Evolutionary conservation across 2,888 invertebrate genomes (phyloP).

Genomic region (Melanotus villosus): DNA sequence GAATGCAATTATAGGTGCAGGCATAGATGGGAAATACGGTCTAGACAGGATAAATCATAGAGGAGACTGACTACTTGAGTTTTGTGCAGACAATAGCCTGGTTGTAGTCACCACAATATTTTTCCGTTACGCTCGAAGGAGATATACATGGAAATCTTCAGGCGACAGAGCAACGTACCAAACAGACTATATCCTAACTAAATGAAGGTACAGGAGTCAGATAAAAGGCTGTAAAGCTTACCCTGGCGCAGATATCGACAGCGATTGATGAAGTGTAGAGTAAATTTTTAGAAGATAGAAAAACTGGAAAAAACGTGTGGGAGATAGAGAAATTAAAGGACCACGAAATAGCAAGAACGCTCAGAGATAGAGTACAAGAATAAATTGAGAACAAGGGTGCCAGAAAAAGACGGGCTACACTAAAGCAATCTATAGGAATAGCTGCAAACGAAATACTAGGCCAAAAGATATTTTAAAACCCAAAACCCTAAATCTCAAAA

Average conservation of each 20-base stretch:
- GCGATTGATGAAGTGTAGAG: slow-evolving; percentile 10
- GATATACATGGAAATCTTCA: slow-evolving; percentile 31
- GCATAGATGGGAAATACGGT: slow-evolving; percentile 12
- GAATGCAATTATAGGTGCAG: slow-evolving; percentile 5
- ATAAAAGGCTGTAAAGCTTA: slow-evolving; percentile 23
- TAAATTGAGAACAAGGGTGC: not conserved
- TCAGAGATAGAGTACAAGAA: not conserved
- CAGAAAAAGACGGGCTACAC: not conserved
- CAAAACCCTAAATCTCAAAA: not conserved
- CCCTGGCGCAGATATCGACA: slow-evolving; percentile 17
- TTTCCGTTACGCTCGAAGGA: slow-evolving; percentile 11
- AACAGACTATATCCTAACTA: slow-evolving; percentile 29
- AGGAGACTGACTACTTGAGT: slow-evolving; percentile 9
- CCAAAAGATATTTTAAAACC: not conserved
- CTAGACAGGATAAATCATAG: slow-evolving; percentile 7
- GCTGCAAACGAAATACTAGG: not conserved
- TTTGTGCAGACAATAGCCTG: slow-evolving; percentile 7
- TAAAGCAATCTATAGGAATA: slow-evolving; percentile 3
- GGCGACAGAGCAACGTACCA: slow-evolving; percentile 27
- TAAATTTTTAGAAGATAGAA: slow-evolving; percentile 20
- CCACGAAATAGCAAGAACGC: not conserved
- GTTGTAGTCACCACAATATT: slow-evolving; percentile 20
- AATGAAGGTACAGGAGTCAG: slow-evolving; percentile 20
- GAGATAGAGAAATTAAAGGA: slow-evolving; percentile 10
- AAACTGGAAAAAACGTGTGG: not conserved